Evolutionary conservation across 1,140 invertebrate species (phyloP), one percentile per base, ranked within the genome.

Genomic region (Bombus affinis): DNA sequence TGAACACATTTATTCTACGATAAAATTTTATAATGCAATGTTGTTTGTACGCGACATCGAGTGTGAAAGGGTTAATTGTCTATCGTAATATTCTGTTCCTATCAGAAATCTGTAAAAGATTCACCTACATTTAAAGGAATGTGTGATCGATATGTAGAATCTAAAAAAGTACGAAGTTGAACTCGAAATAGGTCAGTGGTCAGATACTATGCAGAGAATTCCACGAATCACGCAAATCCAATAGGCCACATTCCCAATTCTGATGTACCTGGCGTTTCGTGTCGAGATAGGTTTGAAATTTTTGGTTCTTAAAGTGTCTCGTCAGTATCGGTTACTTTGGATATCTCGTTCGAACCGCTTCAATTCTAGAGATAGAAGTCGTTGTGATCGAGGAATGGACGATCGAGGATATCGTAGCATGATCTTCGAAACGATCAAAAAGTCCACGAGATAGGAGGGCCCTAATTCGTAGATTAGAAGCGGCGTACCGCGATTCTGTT

Each of bases 381-480:
- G 9, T 85, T 72, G 57, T 22, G 42, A 72, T 78, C 70, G 37
- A 5, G 47, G 37, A 37, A 3, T 6, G 81, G 32, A 83, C 42
- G 81, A 39, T 70, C 83, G 42, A 12, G 53, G 53, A 47, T 37
- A 85, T 66, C 81, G 59, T 25, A 35, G 32, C 13, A 22, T 37
- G 62, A 53, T 83, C 22, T 25, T n/a, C 35, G 72, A 32, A 66
- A 66, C 37, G 71, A 76, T 28, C 35, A 66, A 71, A 59, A 66
- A 42, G 73, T 85, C 62, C 32, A 22, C 68, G 71, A 47, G 79
- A 87, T 62, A 74, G 22, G 39, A 59, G 68, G 68, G 81, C 15
- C 44, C 70, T 89, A 90, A 85, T 87, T 79, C 86, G 35, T 90
- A 80, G 75, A 85, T 78, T 90, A 90, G 75, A 82, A 42, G 22